phyloP scores from a whole-genome alignment of 2,888 invertebrate species.

The Chydorus sphaericus region DNA sequence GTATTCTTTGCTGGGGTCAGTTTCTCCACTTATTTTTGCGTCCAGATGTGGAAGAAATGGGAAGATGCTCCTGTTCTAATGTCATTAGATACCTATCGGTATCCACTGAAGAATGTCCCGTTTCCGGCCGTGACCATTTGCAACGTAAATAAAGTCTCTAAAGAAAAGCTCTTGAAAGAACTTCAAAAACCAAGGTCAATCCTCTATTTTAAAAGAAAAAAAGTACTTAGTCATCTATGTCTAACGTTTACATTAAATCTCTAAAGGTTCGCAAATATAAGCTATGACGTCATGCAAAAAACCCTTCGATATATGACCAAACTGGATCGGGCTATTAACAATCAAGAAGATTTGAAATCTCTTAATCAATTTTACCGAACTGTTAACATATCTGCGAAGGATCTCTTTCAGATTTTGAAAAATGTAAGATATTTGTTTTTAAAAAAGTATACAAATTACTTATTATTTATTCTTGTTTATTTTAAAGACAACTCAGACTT shows the following conservation, averaged over 20 bases:
- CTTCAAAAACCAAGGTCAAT: constrained; percentile 15
- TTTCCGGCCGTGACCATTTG: constrained; percentile 74
- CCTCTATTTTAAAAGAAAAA: neutral
- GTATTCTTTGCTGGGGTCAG: constrained; percentile 18
- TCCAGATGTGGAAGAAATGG: constrained; percentile 40
- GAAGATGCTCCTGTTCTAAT: constrained; percentile 57
- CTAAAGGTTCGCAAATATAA: neutral
- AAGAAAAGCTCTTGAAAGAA: constrained; percentile 21
- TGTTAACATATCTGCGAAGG: neutral
- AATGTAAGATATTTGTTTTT: neutral
- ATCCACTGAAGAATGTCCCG: constrained; percentile 49
- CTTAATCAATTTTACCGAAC: neutral
- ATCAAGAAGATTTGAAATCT: neutral
- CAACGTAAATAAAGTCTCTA: constrained; percentile 64
- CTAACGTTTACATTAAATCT: neutral
- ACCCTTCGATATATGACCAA: neutral
- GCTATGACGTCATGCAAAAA: neutral
- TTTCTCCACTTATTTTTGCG: constrained; percentile 19
- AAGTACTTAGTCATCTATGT: neutral
- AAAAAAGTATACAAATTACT: neutral
- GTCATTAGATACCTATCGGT: constrained; percentile 55
- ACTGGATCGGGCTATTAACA: neutral
- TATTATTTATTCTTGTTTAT: no score
- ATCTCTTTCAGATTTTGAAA: neutral
- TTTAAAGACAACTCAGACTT: no score